phyloP scores from a whole-genome alignment of 2,797 vertebrate genomes.

The Propithecus deckenii region DNA sequence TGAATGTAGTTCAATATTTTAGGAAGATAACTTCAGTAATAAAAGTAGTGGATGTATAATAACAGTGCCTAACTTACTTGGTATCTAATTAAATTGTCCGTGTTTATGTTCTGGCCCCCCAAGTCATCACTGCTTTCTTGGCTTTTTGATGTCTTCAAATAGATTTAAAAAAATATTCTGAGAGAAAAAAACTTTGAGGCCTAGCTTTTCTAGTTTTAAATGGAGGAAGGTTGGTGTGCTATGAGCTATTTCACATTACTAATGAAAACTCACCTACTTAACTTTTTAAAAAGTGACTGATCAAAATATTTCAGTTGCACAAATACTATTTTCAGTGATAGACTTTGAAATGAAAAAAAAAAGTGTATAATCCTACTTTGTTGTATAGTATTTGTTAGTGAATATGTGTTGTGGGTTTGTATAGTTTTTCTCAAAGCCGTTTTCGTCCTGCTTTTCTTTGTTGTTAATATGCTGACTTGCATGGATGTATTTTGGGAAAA shows the following conservation, averaged over 20 bases:
- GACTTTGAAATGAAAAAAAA: not conserved
- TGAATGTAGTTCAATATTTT: not conserved
- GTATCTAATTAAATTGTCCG: not conserved
- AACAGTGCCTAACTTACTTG: not conserved
- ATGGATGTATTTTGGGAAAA: not conserved
- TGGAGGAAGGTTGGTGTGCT: not conserved
- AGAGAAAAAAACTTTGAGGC: not conserved
- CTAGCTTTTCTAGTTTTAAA: not conserved
- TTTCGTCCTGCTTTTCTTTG: not conserved
- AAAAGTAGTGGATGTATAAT: not conserved
- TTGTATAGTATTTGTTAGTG: not conserved
- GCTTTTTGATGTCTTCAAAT: not conserved
- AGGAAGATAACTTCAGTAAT: not conserved
- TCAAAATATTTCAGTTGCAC: not conserved
- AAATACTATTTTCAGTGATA: not conserved
- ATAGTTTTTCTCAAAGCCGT: not conserved
- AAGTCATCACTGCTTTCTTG: not conserved
- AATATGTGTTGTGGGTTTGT: not conserved
- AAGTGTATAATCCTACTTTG: not conserved
- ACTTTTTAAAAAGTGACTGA: not conserved
- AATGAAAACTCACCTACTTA: not conserved
- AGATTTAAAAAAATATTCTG: not conserved
- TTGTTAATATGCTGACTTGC: not conserved
- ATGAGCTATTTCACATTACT: not conserved
- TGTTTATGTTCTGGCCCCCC: not conserved